Evolutionary conservation across 2,113 vertebrate species (phyloP).

Genomic region (Aegithalos caudatus): DNA sequence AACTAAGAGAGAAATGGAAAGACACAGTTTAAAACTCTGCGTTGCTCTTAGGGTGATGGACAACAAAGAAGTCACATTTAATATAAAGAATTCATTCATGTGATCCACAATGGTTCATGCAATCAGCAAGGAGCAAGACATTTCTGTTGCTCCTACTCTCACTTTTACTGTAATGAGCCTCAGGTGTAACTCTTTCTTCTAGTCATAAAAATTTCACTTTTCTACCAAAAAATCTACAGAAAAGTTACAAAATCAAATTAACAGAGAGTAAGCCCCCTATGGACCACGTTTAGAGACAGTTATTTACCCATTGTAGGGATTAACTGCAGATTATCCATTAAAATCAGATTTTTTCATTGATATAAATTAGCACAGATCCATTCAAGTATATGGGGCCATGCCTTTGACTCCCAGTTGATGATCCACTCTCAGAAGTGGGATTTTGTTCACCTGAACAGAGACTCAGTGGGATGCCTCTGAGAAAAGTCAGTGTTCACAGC

Average conservation of each 20-base stretch:
- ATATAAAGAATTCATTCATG: not conserved
- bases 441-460: conserved; percentile 38
- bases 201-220: not conserved
- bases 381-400: not conserved
- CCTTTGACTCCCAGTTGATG: not conserved
- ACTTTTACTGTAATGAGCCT: not conserved
- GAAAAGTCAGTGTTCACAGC: not conserved
- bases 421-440: not conserved
- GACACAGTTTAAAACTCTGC: not conserved
- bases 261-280: not conserved
- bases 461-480: not conserved
- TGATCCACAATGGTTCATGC: not conserved
- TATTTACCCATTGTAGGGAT: not conserved
- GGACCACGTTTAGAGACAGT: not conserved
- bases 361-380: not conserved
- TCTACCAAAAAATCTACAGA: not conserved
- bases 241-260: not conserved
- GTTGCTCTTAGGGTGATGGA: not conserved
- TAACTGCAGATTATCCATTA: not conserved
- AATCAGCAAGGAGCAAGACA: not conserved
- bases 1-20: not conserved
- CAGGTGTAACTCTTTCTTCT: not conserved
- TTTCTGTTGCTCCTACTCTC: not conserved
- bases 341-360: not conserved
- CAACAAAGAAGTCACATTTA: not conserved